A percentile compares a stretch with the other conserved stretches of the same genome.
Evolutionary conservation across 1,140 invertebrate species (phyloP).

Genomic region (Macrocentrus cingulum): DNA sequence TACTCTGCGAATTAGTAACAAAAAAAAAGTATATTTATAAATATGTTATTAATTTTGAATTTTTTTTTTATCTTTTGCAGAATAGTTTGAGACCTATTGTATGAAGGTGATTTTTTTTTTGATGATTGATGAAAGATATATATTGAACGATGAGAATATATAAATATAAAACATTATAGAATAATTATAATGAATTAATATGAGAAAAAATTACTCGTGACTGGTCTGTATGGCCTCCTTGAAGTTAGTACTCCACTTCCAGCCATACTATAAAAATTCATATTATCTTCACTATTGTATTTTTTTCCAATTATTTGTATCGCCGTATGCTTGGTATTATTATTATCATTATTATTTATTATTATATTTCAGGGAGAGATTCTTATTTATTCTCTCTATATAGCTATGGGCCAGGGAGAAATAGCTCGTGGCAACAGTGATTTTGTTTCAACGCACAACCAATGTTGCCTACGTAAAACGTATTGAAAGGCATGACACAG

Average conservation of each 20-base stretch:
- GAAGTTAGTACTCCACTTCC: slow-evolving; percentile 93
- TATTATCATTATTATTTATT: slow-evolving; percentile 4
- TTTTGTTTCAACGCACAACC: slow-evolving; percentile 17
- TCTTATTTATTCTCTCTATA: no score
- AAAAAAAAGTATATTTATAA: not conserved
- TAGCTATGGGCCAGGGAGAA: no score
- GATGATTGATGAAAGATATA: slow-evolving; percentile 38
- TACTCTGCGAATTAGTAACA: slow-evolving; percentile 41
- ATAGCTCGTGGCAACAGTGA: no score
- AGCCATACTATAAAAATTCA: slow-evolving; percentile 75
- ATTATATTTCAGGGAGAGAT: no score
- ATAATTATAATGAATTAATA: slow-evolving; percentile 40
- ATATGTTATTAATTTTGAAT: not conserved
- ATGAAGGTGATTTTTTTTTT: slow-evolving; percentile 37
- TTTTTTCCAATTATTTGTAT: slow-evolving; percentile 17
- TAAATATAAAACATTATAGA: slow-evolving; percentile 39
- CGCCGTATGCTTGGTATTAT: slow-evolving; percentile 12
- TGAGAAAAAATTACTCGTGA: slow-evolving; percentile 67
- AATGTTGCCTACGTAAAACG: slow-evolving; percentile 29
- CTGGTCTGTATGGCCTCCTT: slow-evolving; percentile 80
- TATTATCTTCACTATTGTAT: slow-evolving; percentile 48
- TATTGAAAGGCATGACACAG: slow-evolving; percentile 35
- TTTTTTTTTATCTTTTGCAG: slow-evolving; percentile 30
- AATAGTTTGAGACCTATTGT: slow-evolving; percentile 33
- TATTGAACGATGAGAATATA: slow-evolving; percentile 45